phyloP scores from a whole-genome alignment of 2,888 invertebrate genomes.

The Xanthia togata region DNA sequence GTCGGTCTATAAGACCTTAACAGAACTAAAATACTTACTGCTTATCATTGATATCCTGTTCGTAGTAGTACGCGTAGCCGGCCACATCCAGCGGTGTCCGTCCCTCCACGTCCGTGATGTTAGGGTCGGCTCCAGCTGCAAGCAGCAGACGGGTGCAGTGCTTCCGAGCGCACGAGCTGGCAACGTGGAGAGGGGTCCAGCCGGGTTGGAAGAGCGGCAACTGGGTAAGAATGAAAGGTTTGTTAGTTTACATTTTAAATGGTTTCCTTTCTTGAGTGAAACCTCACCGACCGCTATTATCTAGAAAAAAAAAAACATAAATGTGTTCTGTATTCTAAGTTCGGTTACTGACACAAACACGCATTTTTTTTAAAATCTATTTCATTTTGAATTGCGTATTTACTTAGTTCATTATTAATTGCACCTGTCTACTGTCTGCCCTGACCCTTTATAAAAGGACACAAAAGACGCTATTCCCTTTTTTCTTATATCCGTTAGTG shows the following conservation, averaged over 20 bases:
- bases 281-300: not conserved
- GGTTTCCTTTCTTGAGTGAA: not conserved
- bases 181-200: constrained; percentile 91
- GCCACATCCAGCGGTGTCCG: constrained; percentile 88
- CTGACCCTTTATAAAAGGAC: not conserved
- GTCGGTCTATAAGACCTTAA: not conserved
- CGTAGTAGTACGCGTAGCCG: constrained; percentile 82
- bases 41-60: constrained; percentile 70
- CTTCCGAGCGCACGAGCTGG: constrained; percentile 87
- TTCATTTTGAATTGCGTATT: not conserved
- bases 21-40: constrained; percentile 65
- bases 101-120: constrained; percentile 82
- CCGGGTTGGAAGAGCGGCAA: constrained; percentile 86
- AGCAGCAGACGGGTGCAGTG: constrained; percentile 88
- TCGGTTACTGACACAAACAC: not conserved
- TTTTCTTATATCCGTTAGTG: not conserved
- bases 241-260: not conserved
- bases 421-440: not conserved
- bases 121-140: constrained; percentile 87
- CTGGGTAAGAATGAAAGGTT: constrained; percentile 68
- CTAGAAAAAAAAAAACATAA: not conserved
- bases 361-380: not conserved
- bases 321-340: not conserved
- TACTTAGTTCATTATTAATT: not conserved
- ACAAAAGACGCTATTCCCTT: not conserved